Evolutionary conservation across 30 jellyfish, hydroid and myxozoan species (phyloP).

Genomic region (Aurelia sp.): DNA sequence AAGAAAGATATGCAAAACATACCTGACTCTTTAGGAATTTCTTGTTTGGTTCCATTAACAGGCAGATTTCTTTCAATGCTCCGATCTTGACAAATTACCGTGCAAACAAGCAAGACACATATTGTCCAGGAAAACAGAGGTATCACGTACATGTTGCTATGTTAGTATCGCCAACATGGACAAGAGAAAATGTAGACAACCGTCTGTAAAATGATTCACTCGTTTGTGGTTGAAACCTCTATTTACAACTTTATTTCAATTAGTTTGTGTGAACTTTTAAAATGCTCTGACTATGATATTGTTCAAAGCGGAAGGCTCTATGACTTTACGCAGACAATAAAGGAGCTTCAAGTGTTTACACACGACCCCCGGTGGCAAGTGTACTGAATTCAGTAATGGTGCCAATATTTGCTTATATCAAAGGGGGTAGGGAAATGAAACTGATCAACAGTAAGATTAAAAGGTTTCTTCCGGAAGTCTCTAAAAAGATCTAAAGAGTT

Average conservation of each 20-base stretch:
- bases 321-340: constrained; percentile 25
- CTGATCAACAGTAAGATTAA: background rate
- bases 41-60: background rate
- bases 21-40: too few relatives aligned
- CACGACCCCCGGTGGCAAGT: constrained; percentile 30
- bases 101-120: background rate
- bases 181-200: background rate
- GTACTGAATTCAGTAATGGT: background rate
- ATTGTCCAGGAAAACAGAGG: background rate
- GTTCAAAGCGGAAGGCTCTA: constrained; percentile 62
- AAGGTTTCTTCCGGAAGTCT: constrained; percentile 46
- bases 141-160: background rate
- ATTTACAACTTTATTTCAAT: constrained; percentile 58
- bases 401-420: background rate
- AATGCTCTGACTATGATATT: constrained; percentile 32
- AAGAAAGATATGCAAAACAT: too few relatives aligned
- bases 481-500: background rate
- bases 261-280: constrained; percentile 31
- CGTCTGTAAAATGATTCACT: constrained; percentile 13
- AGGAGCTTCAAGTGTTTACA: constrained; percentile 23
- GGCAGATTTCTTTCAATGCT: background rate
- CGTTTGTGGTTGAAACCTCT: constrained; percentile 46
- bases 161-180: too few relatives aligned
- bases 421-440: background rate
- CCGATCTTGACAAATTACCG: background rate